phyloP scores from a whole-genome alignment of 2,113 vertebrate genomes.

The Todiramphus chloris region DNA sequence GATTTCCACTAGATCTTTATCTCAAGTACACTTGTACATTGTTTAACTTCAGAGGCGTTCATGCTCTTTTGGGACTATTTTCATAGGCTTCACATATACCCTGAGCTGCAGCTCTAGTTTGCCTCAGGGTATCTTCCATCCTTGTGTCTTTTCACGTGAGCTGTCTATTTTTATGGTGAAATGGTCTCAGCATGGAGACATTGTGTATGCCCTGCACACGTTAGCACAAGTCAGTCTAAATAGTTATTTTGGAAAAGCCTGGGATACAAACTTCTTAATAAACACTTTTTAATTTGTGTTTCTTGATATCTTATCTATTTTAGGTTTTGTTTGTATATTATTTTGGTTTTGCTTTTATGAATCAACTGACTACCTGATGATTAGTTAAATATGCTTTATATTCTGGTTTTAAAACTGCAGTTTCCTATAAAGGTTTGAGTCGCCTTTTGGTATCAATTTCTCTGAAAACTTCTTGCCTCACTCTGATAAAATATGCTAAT shows the following conservation, averaged over 20 bases:
- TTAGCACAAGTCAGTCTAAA: background rate
- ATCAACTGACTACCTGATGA: background rate
- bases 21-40: background rate
- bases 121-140: background rate
- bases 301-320: background rate
- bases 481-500: background rate
- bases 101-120: background rate
- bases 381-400: background rate
- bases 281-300: background rate
- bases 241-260: background rate
- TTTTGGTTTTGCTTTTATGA: background rate
- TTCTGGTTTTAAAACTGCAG: accelerated
- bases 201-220: background rate
- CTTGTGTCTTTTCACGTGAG: background rate
- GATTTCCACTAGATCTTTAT: background rate
- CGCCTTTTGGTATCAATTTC: background rate
- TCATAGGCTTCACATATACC: background rate
- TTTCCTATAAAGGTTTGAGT: background rate
- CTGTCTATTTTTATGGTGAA: background rate
- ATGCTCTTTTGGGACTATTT: background rate
- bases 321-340: background rate
- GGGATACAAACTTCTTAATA: background rate
- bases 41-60: background rate
- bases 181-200: background rate
- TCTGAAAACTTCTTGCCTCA: background rate